Base-by-base conservation (phyloP, 30 jellyfish, hydroid and myxozoan species). In the Aurelia sp. region DNA sequence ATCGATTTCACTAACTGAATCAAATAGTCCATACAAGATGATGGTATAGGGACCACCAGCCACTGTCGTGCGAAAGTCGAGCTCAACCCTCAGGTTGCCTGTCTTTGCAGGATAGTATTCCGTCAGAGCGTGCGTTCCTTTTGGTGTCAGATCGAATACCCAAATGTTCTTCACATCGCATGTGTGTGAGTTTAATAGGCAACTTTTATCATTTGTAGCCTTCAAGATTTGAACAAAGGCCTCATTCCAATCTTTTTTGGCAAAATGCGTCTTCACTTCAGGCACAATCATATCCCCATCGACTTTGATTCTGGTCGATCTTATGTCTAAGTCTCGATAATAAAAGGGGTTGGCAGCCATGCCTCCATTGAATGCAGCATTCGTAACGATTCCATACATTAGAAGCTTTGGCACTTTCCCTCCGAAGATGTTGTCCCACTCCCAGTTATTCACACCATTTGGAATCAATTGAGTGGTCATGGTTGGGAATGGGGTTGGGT, bases 51-150 rank as follows among this genome's bases (percentile, higher is more conserved):
- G 75, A 7, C 75, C 41, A 2, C 4, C 13, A 20, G 3, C 52
- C 7, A 19, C 7, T 1, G 75, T 22, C 5, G 75, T 19, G 11
- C 55, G 0, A 47, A 65, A 65, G 9, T 16, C 7, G 16, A 21
- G 52, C 75, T n/a, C 75, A 1, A 65, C 6, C 44, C 75, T 65
- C 75, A 65, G 21, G 21, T 21, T 65, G 18, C 75, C 75, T 4
- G 75, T 20, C 20, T 47, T 65, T 13, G 44, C 57, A 17, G 55
- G 41, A 65, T 65, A 21, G 11, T 13, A 65, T 20, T 65, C 44
- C 8, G 11, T 18, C 7, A 65, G 41, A 6, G 75, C 55, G 20
- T 65, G 35, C 44, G 19, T 65, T 6, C 75, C 44, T 20, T 21
- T 65, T 8, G 75, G 75, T 21, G 75, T 16, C 4, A 65, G n/a